phyloP scores from a whole-genome alignment of 1,140 invertebrate species.

The Nephotettix cincticeps region DNA sequence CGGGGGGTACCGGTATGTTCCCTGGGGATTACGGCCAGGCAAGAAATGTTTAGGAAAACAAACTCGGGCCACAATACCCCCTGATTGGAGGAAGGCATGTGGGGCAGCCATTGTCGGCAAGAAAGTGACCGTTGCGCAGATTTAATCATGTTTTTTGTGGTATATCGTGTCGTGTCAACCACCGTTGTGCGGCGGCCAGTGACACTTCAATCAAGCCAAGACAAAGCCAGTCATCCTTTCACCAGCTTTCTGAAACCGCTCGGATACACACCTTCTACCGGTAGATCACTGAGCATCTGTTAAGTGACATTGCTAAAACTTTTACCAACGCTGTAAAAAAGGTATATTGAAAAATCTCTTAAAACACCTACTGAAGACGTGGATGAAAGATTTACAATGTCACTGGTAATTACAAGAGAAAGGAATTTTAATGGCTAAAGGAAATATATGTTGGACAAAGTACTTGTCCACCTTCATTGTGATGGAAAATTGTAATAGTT shows the following conservation, averaged over 20 bases:
- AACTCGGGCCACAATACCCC: background rate
- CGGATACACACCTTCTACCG: no score
- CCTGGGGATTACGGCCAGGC: background rate
- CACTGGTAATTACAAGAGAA: no score
- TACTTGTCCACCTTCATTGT: no score
- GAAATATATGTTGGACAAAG: no score
- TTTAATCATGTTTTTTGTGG: constrained; percentile 22
- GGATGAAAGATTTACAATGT: no score
- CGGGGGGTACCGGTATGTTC: background rate
- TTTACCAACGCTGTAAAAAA: no score
- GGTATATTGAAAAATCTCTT: no score
- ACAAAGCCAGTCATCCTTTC: constrained; percentile 20
- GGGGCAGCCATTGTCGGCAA: constrained; percentile 8
- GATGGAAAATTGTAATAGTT: no score
- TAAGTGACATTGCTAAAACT: no score
- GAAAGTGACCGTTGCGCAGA: constrained; percentile 15
- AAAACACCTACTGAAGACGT: no score
- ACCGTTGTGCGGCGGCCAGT: constrained; percentile 4
- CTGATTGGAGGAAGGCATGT: background rate
- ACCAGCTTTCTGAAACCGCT: background rate
- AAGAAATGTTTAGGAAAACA: constrained; percentile 4
- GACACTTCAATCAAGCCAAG: constrained; percentile 17
- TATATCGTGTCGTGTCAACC: constrained; percentile 20
- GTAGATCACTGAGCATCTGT: no score
- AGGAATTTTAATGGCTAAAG: no score